Conservation (phyloP, 35 echinoderm and acorn worm genomes). For the Strongylocentrotus purpuratus region DNA sequence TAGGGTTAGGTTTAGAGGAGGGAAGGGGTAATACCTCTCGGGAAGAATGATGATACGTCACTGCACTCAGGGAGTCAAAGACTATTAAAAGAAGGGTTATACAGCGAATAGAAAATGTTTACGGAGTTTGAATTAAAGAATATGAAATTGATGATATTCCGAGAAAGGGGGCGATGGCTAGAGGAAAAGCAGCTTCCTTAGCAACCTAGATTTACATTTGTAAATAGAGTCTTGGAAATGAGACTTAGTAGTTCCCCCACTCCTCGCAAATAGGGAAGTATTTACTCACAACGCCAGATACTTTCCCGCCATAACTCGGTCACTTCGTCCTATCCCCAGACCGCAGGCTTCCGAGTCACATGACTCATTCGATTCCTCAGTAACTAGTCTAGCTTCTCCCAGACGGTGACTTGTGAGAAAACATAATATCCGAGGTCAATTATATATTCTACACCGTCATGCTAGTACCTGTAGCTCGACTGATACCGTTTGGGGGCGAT, state of each 20-base stretch:
- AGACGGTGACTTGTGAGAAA: background rate
- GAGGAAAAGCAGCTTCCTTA: background rate
- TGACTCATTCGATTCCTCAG: background rate
- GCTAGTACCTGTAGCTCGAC: background rate
- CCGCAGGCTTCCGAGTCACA: constrained; percentile 13
- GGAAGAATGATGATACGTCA: too few relatives aligned
- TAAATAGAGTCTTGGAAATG: background rate
- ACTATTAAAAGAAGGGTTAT: too few relatives aligned
- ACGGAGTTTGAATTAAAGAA: too few relatives aligned
- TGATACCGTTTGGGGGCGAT: too few relatives aligned
- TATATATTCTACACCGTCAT: background rate
- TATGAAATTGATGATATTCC: too few relatives aligned
- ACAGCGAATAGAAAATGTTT: too few relatives aligned
- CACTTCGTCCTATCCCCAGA: constrained; percentile 16
- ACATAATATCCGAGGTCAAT: background rate
- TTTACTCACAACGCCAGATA: constrained; percentile 30
- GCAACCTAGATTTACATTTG: background rate
- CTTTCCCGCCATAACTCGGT: background rate
- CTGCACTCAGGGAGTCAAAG: too few relatives aligned
- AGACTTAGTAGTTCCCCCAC: background rate
- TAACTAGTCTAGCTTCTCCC: background rate
- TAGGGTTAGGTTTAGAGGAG: background rate
- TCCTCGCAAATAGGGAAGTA: constrained; percentile 7
- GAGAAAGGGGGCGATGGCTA: too few relatives aligned
- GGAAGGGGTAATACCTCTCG: too few relatives aligned